A percentile compares a stretch with the other conserved stretches of the same genome.
phyloP scores from a whole-genome alignment of 2,888 invertebrate species.

The Lutraria lutraria region DNA sequence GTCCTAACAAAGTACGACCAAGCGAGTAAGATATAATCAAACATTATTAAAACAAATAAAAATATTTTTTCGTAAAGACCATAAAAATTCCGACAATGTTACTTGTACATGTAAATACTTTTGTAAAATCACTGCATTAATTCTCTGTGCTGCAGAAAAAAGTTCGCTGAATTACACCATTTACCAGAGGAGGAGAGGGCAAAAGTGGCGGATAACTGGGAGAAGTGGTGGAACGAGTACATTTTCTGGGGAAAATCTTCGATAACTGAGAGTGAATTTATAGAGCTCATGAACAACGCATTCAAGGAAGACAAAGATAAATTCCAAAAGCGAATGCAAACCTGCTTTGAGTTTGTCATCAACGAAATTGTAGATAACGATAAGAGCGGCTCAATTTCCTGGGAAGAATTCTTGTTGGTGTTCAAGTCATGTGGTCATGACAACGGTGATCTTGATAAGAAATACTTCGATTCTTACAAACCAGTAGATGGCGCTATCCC shows the following conservation, averaged over 20 bases:
- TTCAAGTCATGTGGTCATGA: constrained; percentile 34
- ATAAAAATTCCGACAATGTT: too few relatives aligned
- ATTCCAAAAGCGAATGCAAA: constrained; percentile 47
- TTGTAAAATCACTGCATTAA: too few relatives aligned
- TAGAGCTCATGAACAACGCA: constrained; percentile 20
- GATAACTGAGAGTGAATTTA: constrained; percentile 47
- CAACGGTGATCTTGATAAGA: constrained; percentile 11
- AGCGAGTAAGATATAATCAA: too few relatives aligned
- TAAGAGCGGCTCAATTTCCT: neutral
- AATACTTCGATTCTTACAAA: constrained; percentile 26
- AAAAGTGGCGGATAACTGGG: constrained; percentile 18
- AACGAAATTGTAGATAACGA: constrained; percentile 21
- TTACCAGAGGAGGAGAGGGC: neutral
- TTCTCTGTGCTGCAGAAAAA: constrained; percentile 24
- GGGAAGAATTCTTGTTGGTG: constrained; percentile 8
- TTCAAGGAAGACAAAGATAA: constrained; percentile 46
- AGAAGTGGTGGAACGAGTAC: constrained; percentile 63
- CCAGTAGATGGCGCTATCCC: constrained; percentile 19
- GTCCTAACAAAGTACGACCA: too few relatives aligned
- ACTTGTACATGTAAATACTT: too few relatives aligned
- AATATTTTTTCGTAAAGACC: too few relatives aligned
- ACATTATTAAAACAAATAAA: too few relatives aligned
- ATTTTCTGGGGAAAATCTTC: constrained; percentile 49
- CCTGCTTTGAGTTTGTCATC: constrained; percentile 40
- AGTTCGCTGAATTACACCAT: constrained; percentile 25